A percentile compares a stretch with the other conserved stretches of the same genome.
Evolutionary conservation across 2,113 vertebrate species (phyloP).

Genomic region (human (Homo sapiens)): GRCh38 chr2:237503501-237504000

Average conservation of each 20-base stretch:
- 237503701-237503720: rapidly evolving
- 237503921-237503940: rapidly evolving
- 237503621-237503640: rapidly evolving
- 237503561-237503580: rapidly evolving
- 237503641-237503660: rapidly evolving
- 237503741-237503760: rapidly evolving
- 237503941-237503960: rapidly evolving
- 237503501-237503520: rapidly evolving
- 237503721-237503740: neutral
- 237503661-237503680: neutral
- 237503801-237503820: neutral
- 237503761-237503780: neutral
- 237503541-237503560: rapidly evolving
- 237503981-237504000: neutral
- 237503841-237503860: rapidly evolving
- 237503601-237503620: neutral
- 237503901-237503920: neutral
- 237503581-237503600: rapidly evolving
- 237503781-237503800: too few relatives aligned
- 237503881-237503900: neutral
- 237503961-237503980: neutral
- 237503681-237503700: neutral
- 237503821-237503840: rapidly evolving
- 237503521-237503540: rapidly evolving
- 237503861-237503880: neutral